A percentile compares a stretch with the other conserved stretches of the same genome.
phyloP scores from a whole-genome alignment of 2,113 vertebrate species.

The Limnothrissa miodon region DNA sequence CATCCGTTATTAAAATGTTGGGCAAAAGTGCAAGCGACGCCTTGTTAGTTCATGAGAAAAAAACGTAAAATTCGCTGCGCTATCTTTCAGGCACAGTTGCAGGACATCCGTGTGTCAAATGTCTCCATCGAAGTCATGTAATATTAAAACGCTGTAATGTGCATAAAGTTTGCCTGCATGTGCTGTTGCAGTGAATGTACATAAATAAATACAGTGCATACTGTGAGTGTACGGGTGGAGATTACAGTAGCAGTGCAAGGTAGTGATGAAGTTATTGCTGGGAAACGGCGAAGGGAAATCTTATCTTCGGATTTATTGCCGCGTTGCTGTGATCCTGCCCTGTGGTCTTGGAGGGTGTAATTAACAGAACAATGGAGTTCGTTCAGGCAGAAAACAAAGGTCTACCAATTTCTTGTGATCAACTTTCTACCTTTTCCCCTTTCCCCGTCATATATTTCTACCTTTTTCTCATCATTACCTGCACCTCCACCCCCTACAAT shows the following conservation, averaged over 20 bases:
- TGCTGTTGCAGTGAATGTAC: neutral
- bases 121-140: neutral
- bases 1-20: neutral
- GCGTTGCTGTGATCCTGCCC: neutral
- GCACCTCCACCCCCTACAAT: too few species aligned
- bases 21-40: neutral
- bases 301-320: conserved; percentile 4
- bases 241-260: neutral
- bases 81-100: neutral
- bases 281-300: neutral
- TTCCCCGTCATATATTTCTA: neutral
- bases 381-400: neutral
- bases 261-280: conserved; percentile 1
- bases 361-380: neutral
- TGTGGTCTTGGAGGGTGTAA: neutral
- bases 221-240: neutral
- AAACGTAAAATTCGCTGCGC: neutral
- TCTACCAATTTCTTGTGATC: neutral
- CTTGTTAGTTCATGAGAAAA: neutral
- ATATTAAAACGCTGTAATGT: neutral
- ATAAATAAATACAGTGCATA: neutral
- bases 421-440: neutral
- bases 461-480: neutral
- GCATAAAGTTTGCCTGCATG: neutral
- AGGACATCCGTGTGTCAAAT: neutral